These are phyloP conservation scores for Manduca sexta DNA, from an alignment of 1,140 invertebrate species.

Conservation along the genomic window DNA sequence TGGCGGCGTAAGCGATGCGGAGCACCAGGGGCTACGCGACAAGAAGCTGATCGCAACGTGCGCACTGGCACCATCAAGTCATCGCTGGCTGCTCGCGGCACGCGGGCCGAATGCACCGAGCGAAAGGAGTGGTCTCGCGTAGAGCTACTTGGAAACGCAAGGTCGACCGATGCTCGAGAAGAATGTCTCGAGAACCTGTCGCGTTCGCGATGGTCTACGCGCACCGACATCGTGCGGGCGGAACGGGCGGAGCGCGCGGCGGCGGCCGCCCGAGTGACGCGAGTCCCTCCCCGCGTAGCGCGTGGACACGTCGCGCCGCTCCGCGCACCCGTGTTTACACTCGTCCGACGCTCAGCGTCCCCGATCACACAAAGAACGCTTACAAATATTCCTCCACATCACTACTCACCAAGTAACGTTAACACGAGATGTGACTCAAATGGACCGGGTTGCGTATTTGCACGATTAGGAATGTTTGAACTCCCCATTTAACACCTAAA, in stretches of 20 bases:
- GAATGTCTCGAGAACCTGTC: conserved; percentile 61
- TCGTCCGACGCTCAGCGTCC: too few relatives aligned
- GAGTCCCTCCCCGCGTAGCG: conserved; percentile 34
- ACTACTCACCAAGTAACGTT: conserved; percentile 26
- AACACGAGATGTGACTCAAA: conserved; percentile 36
- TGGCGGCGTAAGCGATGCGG: conserved; percentile 59
- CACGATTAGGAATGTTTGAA: conserved; percentile 40
- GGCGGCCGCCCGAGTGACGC: conserved; percentile 60
- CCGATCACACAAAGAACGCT: conserved; percentile 47
- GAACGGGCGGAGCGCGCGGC: conserved; percentile 44
- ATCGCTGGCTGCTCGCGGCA: conserved; percentile 57
- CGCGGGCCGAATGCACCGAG: conserved; percentile 60
- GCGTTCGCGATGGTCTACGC: conserved; percentile 55
- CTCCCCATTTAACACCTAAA: conserved; percentile 26
- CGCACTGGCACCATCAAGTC: conserved; percentile 63
- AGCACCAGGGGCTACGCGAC: conserved; percentile 52
- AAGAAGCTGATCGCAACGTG: conserved; percentile 59
- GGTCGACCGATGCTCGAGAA: conserved; percentile 64
- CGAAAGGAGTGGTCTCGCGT: conserved; percentile 58
- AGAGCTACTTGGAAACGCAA: conserved; percentile 55
- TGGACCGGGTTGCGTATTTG: conserved; percentile 40
- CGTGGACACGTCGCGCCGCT: conserved; percentile 28
- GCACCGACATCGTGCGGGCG: conserved; percentile 61
- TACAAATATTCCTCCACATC: conserved; percentile 43
- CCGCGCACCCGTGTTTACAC: conserved; percentile 57